Base-by-base conservation (phyloP, 2,797 vertebrate species). In the Myotis findleyi region DNA sequence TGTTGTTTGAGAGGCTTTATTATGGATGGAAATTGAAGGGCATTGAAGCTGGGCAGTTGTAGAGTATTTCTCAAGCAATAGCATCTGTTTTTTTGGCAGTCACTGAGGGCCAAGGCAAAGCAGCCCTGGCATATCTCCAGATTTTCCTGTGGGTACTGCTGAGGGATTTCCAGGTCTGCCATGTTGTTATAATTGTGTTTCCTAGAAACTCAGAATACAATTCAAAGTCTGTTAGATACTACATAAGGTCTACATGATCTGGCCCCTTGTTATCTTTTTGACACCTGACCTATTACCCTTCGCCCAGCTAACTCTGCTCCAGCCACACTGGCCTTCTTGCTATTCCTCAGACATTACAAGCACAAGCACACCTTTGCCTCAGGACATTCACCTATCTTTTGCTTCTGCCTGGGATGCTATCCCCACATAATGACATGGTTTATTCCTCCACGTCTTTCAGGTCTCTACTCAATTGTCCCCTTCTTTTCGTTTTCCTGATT, bases 31-130 rank as follows among this genome's bases (percentile, higher is more conserved):
- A 77, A 79, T 97, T 12, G 68, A 89, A 94, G 91, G 68, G 87
- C 96, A 73, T 84, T 95, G 96, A 97, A 97, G 95, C 95, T 87
- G 93, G 97, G 92, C 96, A 97, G 89, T 93, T 93, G 95, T 95
- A 97, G 90, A 96, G 97, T 98, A 97, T 98, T 98, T 98, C 97
- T 98, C 95, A 98, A 98, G 97, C 96, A 96, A 95, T 38, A 98
- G 97, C 98, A 98, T 98, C 98, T 98, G 98, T 96, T 95, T 98
- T 95, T 95, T 98, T 98, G 98, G 98, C 98, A 98, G 92, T 73
- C 49, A 94, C 93, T n/a, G 49, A 88, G 86, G 94, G 95, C 96
- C 23, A 41, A 92, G 97, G 96, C 95, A 89, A 76, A 71, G 82
- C 95, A 97, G 95, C 86, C 94, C 96, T 97, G 0, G 2, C 96